Evolutionary conservation across 2,113 vertebrate genomes (phyloP), one percentile per base, ranked within the genome.

Genomic region (Tyto alba): DNA sequence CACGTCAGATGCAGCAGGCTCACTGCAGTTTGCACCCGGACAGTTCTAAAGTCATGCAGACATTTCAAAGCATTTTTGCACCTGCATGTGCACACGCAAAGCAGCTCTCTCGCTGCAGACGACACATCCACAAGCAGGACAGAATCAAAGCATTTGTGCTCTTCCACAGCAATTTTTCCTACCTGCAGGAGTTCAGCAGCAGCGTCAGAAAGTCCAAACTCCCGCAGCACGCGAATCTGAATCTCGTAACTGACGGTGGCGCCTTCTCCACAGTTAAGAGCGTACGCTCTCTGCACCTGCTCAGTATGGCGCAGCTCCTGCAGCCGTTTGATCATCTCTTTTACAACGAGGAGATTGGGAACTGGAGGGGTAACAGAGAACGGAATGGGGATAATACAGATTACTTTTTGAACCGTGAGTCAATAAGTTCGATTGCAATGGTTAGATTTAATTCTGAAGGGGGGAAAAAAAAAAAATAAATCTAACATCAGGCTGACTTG

Each of bases 141-240:
- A 66, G 41, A 73, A 50, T 14, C 10, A 19, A 59, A 77, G 25
- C 34, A 14, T 15, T 13, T 62, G 13, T 5, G 41, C 38, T 19
- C 18, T 26, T 14, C 7, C 1, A 13, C 7, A 63, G 40, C n/a
- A 17, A 2, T 3, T 40, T 13, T 7, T 23, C 89, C 11, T 97
- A 99, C 99, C 99, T 99, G 99, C 94, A 99, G 81, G 29, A 99
- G 98, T 89, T 99, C 99, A 12, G 99, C 99, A 77, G 99, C 99
- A 56, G 99, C 98, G 12, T 99, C 99, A 2, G 99, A 98, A 11
- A 99, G 98, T 13, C 99, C 99, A 1, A 99, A 99, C 92, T 99
- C 99, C 45, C 99, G 97, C 74, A 99, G 97, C 36, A 99, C 99
- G 1, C 99, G 98, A 60, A 99, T 99, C 98, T 99, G 99, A 91